Conservation (phyloP, 2,888 invertebrate genomes). For the Dastarcus helophoroides region DNA sequence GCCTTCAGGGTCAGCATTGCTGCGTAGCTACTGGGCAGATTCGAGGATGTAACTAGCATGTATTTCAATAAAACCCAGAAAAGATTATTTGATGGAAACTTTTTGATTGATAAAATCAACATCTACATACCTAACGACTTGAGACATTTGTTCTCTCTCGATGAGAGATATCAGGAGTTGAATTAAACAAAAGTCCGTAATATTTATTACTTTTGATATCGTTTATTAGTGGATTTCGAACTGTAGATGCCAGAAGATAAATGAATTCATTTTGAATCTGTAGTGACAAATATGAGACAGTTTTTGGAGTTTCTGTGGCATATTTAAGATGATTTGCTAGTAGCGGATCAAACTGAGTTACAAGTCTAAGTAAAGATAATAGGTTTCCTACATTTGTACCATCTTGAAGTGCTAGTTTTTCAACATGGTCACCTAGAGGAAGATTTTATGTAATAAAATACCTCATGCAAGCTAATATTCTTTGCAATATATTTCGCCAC, state of each 20-base stretch:
- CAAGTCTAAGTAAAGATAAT: no score
- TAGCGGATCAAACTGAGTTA: no score
- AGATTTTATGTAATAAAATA: slow-evolving; percentile 13
- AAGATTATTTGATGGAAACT: slow-evolving; percentile 16
- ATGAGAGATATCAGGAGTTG: slow-evolving; percentile 16
- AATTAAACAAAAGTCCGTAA: slow-evolving; percentile 17
- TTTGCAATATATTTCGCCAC: slow-evolving; percentile 12
- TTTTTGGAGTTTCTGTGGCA: no score
- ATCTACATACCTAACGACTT: slow-evolving; percentile 15
- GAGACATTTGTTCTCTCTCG: slow-evolving; percentile 16
- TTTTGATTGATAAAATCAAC: slow-evolving; percentile 15
- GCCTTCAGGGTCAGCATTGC: no score
- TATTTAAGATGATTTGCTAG: no score
- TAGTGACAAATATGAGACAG: slow-evolving; percentile 16
- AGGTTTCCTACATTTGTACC: no score
- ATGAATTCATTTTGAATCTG: slow-evolving; percentile 19
- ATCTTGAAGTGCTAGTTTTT: slow-evolving; percentile 11
- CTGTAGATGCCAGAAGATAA: slow-evolving; percentile 12
- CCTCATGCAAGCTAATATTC: slow-evolving; percentile 13
- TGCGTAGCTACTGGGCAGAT: no score
- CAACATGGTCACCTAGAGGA: slow-evolving; percentile 11
- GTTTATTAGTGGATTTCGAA: slow-evolving; percentile 13
- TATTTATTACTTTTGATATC: slow-evolving; percentile 17
- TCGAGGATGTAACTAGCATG: slow-evolving; percentile 9
- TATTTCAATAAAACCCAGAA: slow-evolving; percentile 18